Evolutionary conservation across 2,113 vertebrate species (phyloP), one percentile per base, ranked within the genome.

Genomic region (Zapus hudsonius): DNA sequence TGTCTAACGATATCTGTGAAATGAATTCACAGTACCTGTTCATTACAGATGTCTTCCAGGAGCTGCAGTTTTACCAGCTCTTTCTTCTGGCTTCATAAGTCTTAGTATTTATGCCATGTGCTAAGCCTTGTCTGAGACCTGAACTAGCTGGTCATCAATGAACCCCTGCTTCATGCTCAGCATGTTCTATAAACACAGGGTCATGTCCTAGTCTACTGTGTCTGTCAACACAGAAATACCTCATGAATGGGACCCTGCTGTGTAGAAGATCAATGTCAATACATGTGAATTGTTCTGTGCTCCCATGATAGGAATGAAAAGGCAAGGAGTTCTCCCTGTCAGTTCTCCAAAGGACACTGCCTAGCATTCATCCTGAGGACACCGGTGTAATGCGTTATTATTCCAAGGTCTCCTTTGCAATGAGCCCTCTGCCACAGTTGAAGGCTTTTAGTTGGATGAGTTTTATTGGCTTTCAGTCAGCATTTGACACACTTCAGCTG

Each of bases 331-430:
- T 61, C 16, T 83, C 3, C 84, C 38, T 79, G 72, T 84, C 38
- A 44, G 55, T 59, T 84, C 8, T 47, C 31, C 64, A 81, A 16
- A 17, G n/a, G 64, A 57, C n/a, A n/a, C 36, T 90, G 84, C 40
- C 0, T 40, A 9, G 63, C 42, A 92, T 96, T 94, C 80, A 69
- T 95, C 94, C 95, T 74, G 25, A 91, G 44, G 74, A 63, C n/a
- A 89, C 96, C 0, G 0, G 55, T 87, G 29, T 96, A 95, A 96
- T 96, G 83, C n/a, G 27, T 36, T 94, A 31, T 78, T 93, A 81
- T 52, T 89, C n/a, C 0, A 27, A 95, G 92, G 52, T 78, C 20
- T 13, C 19, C 29, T 36, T 81, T 96, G 72, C 74, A 84, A 94
- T 88, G 55, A 95, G 47, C 84, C 76, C 0, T 9, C 38, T 78